Base-by-base conservation (phyloP, 2,113 vertebrate species). In the Rhabdomys dilectus region DNA sequence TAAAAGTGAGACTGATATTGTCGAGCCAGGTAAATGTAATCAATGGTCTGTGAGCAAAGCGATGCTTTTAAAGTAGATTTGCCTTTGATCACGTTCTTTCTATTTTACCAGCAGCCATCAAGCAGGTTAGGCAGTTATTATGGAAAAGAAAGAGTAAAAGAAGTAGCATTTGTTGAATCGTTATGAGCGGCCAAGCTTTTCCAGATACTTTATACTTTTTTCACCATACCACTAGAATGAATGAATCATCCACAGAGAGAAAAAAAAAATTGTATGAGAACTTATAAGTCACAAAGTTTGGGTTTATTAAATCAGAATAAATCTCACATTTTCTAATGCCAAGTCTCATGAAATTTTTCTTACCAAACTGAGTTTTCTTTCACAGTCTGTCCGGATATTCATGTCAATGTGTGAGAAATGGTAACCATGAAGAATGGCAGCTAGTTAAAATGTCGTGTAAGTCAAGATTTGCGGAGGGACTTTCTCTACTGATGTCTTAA, bases 391-490 rank as follows among this genome's bases (percentile, higher is more conserved):
- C 45, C 56, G 22, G 31, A 9, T 36, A 39, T 58, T 42, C 64
- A 51, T 11, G 17, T 15, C 68, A 86, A 70, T 42, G 29, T 60
- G 84, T 93, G 62, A 64, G 42, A 81, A 86, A 89, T 78, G 45
- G 60, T 3, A 75, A 60, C 45, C 48, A 60, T 45, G 51, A 58
- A 86, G 39, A 89, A 72, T 66, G 19, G 13, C 45, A 77, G 29
- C 6, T 45, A 75, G 70, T 17, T 91, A 89, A 73, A 73, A 91
- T 94, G 76, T 77, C 70, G 56, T 68, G 29, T 68, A 34, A 92
- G 51, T 96, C 84, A 73, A 87, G 31, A 19, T 58, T 92, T 86
- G 56, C 64, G 56, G 6, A 68, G 91, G 72, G 91, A 86, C 34
- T 24, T 91, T 90, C 34, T 88, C 17, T 45, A 70, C 22, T 85